These are phyloP conservation scores for Polyommatus icarus DNA, from an alignment of 2,888 invertebrate genomes.

Conservation along the genomic window DNA sequence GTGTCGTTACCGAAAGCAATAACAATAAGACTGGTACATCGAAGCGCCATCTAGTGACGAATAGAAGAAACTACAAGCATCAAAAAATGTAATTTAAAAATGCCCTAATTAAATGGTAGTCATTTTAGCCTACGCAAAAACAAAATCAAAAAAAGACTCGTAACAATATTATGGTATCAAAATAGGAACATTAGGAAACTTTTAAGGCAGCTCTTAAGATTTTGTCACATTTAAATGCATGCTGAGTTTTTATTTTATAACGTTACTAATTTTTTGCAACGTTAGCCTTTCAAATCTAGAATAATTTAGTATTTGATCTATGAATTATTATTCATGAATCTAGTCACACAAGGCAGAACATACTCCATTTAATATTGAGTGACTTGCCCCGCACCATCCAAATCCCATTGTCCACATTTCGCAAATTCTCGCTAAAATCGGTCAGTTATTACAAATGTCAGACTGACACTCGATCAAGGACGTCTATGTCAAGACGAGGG, in stretches of 20 bases:
- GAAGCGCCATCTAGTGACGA: not conserved
- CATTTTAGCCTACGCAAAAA: too few relatives aligned
- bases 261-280: not conserved
- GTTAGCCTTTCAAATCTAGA: not conserved
- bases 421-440: not conserved
- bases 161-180: not conserved
- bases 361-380: not conserved
- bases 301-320: not conserved
- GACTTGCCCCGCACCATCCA: not conserved
- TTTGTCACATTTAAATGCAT: too few relatives aligned
- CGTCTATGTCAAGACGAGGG: not conserved
- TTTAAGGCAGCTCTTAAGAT: too few relatives aligned
- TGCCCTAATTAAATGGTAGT: not conserved
- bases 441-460: conserved; percentile 23
- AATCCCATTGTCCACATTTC: not conserved
- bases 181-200: too few relatives aligned
- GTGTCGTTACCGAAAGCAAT: too few relatives aligned
- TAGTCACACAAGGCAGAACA: not conserved
- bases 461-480: not conserved
- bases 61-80: not conserved
- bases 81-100: not conserved
- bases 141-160: not conserved
- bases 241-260: too few relatives aligned
- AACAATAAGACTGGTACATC: too few relatives aligned
- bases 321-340: not conserved